A percentile compares a stretch with the other conserved stretches of the same genome.
These are phyloP conservation scores for Halocynthia aurantium DNA, from an alignment of 23 tunicate genomes.

Conservation along the genomic window DNA sequence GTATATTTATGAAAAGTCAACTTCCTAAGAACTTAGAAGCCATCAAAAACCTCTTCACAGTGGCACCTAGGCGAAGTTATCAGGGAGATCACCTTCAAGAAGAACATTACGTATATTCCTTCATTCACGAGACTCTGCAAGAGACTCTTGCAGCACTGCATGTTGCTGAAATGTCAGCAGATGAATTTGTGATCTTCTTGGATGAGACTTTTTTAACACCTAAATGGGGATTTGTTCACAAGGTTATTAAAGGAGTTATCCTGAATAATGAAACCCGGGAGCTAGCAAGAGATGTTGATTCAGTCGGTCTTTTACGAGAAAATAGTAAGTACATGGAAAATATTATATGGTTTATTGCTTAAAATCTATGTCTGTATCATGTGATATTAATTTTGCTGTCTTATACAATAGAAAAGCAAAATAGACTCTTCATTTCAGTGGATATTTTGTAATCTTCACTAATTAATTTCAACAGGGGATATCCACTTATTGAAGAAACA, in stretches of 20 bases:
- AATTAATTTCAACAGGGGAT: background rate
- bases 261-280: background rate
- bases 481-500: background rate
- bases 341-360: background rate
- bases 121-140: background rate
- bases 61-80: background rate
- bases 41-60: background rate
- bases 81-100: background rate
- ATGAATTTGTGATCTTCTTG: background rate
- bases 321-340: background rate
- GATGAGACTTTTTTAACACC: background rate
- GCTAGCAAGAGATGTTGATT: background rate
- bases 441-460: background rate
- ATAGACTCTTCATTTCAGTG: no score
- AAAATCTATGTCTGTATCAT: no score
- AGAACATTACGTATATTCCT: background rate
- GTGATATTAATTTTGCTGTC: no score
- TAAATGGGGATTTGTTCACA: conserved; percentile 2
- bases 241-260: background rate
- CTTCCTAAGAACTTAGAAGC: background rate
- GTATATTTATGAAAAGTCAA: background rate
- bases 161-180: conserved; percentile 5
- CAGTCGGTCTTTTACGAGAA: background rate
- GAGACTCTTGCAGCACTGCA: conserved; percentile 1
- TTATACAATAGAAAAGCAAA: background rate